Conservation (phyloP, 2,113 vertebrate genomes). For the Megatriorchis doriae region DNA sequence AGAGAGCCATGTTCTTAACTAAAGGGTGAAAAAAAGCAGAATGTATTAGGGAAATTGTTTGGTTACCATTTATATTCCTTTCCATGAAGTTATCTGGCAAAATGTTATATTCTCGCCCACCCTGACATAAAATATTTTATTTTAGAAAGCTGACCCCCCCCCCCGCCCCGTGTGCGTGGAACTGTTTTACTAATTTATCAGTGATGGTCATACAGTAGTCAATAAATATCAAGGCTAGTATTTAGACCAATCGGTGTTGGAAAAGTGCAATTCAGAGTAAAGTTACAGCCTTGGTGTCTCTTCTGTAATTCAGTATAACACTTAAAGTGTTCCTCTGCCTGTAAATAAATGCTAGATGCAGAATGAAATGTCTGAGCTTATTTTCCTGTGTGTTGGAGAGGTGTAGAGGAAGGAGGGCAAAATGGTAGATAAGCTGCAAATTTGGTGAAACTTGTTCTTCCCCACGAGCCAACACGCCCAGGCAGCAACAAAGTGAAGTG, state of each 20-base stretch:
- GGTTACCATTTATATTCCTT: not conserved
- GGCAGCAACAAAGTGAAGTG: accelerated
- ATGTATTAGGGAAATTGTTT: not conserved
- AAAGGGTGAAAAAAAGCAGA: accelerated
- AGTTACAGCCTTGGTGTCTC: not conserved
- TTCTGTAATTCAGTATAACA: not conserved
- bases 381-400: not conserved
- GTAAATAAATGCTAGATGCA: not conserved
- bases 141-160: not conserved
- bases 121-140: not conserved
- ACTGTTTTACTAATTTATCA: not conserved
- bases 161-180: not conserved
- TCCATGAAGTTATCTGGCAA: not conserved
- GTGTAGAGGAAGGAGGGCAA: not conserved
- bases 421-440: not conserved
- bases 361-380: not conserved
- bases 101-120: not conserved
- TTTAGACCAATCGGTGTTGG: not conserved
- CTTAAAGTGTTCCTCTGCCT: not conserved
- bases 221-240: not conserved
- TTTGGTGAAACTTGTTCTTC: not conserved
- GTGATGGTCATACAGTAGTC: not conserved
- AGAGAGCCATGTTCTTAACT: not conserved
- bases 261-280: not conserved
- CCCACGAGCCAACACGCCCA: accelerated